Evolutionary conservation across 2,888 invertebrate genomes (phyloP).

Genomic region (Adineta ricciae): DNA sequence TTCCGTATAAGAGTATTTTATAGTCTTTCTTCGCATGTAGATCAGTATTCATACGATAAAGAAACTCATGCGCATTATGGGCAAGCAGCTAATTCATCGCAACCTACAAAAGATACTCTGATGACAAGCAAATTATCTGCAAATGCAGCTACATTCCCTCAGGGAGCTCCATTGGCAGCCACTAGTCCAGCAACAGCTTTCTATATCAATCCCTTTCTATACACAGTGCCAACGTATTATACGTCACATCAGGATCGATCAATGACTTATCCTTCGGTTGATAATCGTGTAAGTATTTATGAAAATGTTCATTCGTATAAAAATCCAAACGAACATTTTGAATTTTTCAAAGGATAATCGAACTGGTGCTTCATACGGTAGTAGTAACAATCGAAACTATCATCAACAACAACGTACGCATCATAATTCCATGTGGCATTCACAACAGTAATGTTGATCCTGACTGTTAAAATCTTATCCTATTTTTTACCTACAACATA

Average conservation of each 20-base stretch:
- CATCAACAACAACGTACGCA: not conserved
- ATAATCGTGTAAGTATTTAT: not conserved
- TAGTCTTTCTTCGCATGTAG: not conserved
- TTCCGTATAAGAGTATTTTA: not conserved
- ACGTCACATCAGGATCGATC: not conserved
- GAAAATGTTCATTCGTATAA: not conserved
- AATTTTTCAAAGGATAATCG: not conserved
- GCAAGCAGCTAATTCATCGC: not conserved
- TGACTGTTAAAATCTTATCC: not conserved
- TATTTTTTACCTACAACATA: not conserved
- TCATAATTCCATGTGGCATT: not conserved
- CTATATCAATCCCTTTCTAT: not conserved
- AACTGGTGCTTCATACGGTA: not conserved
- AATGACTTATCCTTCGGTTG: not conserved
- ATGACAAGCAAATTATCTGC: not conserved
- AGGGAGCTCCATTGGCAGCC: not conserved
- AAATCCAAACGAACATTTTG: not conserved
- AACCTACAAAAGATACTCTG: not conserved
- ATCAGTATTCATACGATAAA: not conserved
- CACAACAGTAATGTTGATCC: not conserved
- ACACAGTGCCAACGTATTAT: not conserved
- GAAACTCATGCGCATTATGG: not conserved
- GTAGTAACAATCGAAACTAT: not conserved
- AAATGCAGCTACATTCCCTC: not conserved
- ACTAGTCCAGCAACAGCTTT: not conserved